phyloP scores from a whole-genome alignment of 1,140 invertebrate species.

The Drosophila serrata region DNA sequence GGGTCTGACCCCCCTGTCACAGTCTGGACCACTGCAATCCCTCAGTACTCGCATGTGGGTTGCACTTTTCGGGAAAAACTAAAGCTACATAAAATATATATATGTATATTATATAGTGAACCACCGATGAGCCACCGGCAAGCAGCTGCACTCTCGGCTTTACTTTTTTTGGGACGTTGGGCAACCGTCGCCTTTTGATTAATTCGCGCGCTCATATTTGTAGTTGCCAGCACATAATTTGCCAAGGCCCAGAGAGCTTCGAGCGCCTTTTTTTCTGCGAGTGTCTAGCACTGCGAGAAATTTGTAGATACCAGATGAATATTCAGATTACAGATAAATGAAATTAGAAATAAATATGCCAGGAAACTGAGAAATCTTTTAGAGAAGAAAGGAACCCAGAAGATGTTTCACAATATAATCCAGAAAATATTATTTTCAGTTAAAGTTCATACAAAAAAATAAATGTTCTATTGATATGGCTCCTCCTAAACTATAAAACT shows the following conservation, averaged over 20 bases:
- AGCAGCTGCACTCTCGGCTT: constrained; percentile 53
- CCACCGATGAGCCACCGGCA: constrained; percentile 50
- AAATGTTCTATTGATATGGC: neutral
- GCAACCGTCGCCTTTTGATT: constrained; percentile 74
- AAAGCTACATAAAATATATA: neutral
- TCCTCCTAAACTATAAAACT: neutral
- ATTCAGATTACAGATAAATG: too few relatives aligned
- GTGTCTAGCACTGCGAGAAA: constrained; percentile 22
- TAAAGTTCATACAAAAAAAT: neutral
- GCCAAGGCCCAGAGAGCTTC: constrained; percentile 66
- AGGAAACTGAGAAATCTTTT: too few relatives aligned
- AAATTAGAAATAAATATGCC: neutral
- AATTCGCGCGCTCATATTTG: constrained; percentile 82
- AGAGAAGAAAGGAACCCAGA: too few relatives aligned
- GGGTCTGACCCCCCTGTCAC: constrained; percentile 31
- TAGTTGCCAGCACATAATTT: constrained; percentile 83
- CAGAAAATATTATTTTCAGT: neutral
- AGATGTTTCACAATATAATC: neutral
- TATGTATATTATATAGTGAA: too few relatives aligned
- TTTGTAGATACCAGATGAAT: fast-evolving
- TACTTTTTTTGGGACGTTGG: constrained; percentile 48
- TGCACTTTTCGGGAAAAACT: constrained; percentile 13
- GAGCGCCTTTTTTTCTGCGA: constrained; percentile 55
- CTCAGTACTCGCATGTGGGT: constrained; percentile 48
- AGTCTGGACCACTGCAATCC: constrained; percentile 27